Conservation (phyloP, 2,797 vertebrate genomes). For the Coregonus suidteri region DNA sequence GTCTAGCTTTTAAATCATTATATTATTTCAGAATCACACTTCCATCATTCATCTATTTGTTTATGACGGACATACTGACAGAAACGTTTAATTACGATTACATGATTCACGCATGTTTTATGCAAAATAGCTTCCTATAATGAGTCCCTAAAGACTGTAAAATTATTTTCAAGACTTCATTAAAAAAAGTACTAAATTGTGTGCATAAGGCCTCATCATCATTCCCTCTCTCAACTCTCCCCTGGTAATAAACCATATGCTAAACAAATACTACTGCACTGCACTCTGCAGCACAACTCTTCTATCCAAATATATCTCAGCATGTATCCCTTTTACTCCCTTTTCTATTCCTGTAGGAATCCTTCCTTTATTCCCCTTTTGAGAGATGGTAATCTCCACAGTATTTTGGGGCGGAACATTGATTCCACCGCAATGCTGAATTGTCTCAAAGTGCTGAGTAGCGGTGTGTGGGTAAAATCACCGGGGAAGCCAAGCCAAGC, state of each 20-base stretch:
- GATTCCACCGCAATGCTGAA: neutral
- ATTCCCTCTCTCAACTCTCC: neutral
- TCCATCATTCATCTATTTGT: neutral
- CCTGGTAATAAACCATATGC: conserved; percentile 1
- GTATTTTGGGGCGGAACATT: neutral
- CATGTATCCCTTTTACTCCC: neutral
- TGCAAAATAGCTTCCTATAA: neutral
- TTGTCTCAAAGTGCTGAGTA: neutral
- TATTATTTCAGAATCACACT: too few relatives aligned
- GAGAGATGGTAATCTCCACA: neutral
- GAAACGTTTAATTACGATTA: neutral
- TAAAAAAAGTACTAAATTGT: neutral
- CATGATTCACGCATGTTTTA: neutral
- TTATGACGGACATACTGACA: neutral
- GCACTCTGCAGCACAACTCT: neutral
- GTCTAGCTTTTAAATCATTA: neutral
- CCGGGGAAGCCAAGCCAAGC: too few relatives aligned
- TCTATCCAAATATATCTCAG: too few relatives aligned
- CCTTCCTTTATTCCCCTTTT: neutral
- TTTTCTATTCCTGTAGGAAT: neutral
- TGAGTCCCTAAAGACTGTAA: neutral
- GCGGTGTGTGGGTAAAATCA: too few relatives aligned
- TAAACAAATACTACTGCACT: neutral
- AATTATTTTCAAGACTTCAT: neutral
- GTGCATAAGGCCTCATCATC: neutral